A percentile compares a stretch with the other conserved stretches of the same genome.
Evolutionary conservation across 2,888 invertebrate species (phyloP).

Genomic region (Catocala nupta): DNA sequence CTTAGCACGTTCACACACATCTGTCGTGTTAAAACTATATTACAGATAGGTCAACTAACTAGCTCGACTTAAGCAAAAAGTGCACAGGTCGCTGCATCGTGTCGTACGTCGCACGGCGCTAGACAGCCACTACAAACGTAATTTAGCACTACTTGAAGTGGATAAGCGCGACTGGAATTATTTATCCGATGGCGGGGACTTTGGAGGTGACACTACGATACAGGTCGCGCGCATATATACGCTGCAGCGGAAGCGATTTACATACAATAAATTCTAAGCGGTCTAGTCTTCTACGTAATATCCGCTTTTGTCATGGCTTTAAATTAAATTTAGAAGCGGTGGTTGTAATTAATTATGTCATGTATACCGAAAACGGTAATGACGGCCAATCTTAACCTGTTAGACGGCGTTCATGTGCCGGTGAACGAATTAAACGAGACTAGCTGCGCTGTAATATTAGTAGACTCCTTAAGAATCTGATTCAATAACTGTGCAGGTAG

Average conservation of each 20-base stretch:
- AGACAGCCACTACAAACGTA: constrained; percentile 70
- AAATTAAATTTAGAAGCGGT: too few relatives aligned
- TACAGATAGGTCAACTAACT: constrained; percentile 45
- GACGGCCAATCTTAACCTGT: too few relatives aligned
- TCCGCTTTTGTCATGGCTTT: too few relatives aligned
- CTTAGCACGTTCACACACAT: not conserved
- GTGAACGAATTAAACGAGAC: too few relatives aligned
- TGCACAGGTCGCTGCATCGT: constrained; percentile 49
- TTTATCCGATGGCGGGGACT: constrained; percentile 67
- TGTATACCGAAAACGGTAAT: too few relatives aligned
- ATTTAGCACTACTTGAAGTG: constrained; percentile 72
- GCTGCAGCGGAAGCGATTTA: constrained; percentile 40
- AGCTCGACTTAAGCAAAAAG: constrained; percentile 51
- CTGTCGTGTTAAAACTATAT: constrained; percentile 32
- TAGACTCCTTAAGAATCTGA: too few relatives aligned
- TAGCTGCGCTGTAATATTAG: too few relatives aligned
- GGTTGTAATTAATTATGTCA: too few relatives aligned
- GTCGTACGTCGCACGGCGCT: constrained; percentile 50
- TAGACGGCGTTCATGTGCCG: too few relatives aligned
- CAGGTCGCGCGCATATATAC: constrained; percentile 7
- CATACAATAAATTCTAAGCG: not conserved
- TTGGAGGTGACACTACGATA: constrained; percentile 50
- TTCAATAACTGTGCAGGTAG: too few relatives aligned
- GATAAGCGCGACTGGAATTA: constrained; percentile 75
- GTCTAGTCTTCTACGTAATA: too few relatives aligned